Percentiles rank a stretch among this genome's conserved stretches.
Evolutionary conservation across 2,888 invertebrate species (phyloP).

Genomic region (Rhyacophila evoluta): DNA sequence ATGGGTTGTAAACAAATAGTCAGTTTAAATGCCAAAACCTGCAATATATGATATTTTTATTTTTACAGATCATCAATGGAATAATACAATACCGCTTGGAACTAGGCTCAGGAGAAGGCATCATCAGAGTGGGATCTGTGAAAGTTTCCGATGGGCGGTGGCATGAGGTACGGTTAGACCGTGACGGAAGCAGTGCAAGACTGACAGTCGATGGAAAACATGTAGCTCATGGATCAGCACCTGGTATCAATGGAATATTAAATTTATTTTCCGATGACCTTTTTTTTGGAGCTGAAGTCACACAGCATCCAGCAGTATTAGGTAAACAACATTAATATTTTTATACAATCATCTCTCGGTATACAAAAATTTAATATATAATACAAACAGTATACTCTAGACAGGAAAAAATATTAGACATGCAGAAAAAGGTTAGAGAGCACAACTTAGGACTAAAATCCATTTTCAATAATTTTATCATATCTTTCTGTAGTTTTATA

Average conservation of each 20-base stretch:
- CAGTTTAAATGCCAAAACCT: no score
- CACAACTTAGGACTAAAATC: no score
- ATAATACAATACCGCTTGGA: slow-evolving; percentile 86
- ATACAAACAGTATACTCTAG: no score
- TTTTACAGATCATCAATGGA: slow-evolving; percentile 76
- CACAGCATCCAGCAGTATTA: slow-evolving; percentile 74
- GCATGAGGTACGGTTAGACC: slow-evolving; percentile 82
- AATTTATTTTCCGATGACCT: slow-evolving; percentile 81
- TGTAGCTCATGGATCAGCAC: slow-evolving; percentile 79
- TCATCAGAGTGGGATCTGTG: slow-evolving; percentile 78
- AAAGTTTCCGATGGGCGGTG: slow-evolving; percentile 87
- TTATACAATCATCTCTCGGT: no score
- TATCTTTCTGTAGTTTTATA: no score
- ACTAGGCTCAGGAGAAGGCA: slow-evolving; percentile 86
- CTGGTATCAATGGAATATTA: slow-evolving; percentile 81
- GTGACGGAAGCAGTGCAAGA: slow-evolving; percentile 78
- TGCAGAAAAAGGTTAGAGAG: no score
- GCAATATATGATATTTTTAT: no score
- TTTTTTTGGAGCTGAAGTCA: slow-evolving; percentile 82
- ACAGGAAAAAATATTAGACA: no score
- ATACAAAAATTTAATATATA: no score
- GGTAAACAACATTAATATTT: slow-evolving; percentile 58
- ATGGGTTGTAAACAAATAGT: no score
- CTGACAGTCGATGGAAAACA: slow-evolving; percentile 78
- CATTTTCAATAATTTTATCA: no score